phyloP scores from a whole-genome alignment of 2,797 vertebrate species.

The Hemibagrus guttatus region DNA sequence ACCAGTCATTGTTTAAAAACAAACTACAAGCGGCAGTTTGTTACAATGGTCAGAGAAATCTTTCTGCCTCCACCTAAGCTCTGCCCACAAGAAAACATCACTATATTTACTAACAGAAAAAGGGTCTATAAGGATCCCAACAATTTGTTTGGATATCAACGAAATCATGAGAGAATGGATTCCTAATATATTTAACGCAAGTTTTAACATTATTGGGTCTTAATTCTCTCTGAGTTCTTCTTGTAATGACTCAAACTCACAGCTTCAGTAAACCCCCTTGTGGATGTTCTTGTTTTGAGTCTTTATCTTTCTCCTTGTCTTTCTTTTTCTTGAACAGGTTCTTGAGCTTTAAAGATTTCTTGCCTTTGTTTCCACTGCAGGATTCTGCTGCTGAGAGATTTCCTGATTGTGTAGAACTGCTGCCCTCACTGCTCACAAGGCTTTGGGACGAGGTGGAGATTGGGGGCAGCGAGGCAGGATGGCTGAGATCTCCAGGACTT shows the following conservation, averaged over 20 bases:
- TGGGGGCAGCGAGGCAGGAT: slow-evolving; percentile 21
- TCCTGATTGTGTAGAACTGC: slow-evolving; percentile 69
- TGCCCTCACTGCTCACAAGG: slow-evolving; percentile 62
- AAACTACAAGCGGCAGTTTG: too few species aligned
- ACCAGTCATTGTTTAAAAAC: too few species aligned
- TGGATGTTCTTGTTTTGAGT: slow-evolving; percentile 59
- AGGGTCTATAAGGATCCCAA: not conserved
- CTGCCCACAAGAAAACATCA: too few species aligned
- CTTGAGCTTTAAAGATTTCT: slow-evolving; percentile 92
- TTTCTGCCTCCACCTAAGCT: too few species aligned
- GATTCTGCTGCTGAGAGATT: slow-evolving; percentile 61
- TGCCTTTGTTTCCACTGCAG: slow-evolving; percentile 81
- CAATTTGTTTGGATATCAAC: not conserved
- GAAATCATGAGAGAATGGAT: not conserved
- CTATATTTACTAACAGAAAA: too few species aligned
- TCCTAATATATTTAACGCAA: not conserved
- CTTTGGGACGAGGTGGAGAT: slow-evolving; percentile 58
- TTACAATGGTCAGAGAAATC: too few species aligned
- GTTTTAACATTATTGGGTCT: not conserved
- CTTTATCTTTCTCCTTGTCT: slow-evolving; percentile 84
- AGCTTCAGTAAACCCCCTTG: slow-evolving; percentile 71
- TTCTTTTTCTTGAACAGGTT: slow-evolving; percentile 95
- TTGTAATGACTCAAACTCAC: slow-evolving; percentile 49
- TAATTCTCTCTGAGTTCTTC: not conserved
- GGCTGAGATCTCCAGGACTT: slow-evolving; percentile 39